Base-by-base conservation (phyloP, 2,888 invertebrate genomes). In the Rhagophthalmus giganteus region DNA sequence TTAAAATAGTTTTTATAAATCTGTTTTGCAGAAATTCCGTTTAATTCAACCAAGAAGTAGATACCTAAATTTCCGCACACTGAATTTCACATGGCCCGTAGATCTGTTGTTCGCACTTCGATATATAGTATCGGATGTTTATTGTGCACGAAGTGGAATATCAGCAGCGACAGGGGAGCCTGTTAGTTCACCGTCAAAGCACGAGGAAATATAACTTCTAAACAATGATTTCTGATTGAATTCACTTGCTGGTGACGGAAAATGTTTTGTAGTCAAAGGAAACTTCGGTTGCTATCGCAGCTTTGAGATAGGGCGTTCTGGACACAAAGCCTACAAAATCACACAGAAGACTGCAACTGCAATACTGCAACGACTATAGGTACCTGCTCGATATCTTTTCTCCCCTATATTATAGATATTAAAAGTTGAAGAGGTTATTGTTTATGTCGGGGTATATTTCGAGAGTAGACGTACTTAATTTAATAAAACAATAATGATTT, bases 201-300 rank as follows among this genome's bases (percentile, higher is more conserved):
- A 24, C n/a, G 54, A 59, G 57, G 60, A 61, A 59, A 57, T 58
- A 56, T 58, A 61, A 59, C 56, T 61, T 58, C 56, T 53, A 57
- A 61, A 61, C 61, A 61, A 61, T 59, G 58, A 59, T 58, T 47
- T 47, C 59, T 61, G 61, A 61, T 61, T 61, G 61, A 61, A 61
- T 61, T 59, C 59, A 50, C 52, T 48, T 40, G 37, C 45, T 41
- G 51, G 54, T 38, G 42, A 39, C 55, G 30, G 46, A 31, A 46
- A 40, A 24, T 14, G 26, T 13, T 45, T 45, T 48, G 31, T 39
- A 28, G 10, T 38, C 44, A 24, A 40, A 37, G 47, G 33, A 39
- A 35, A 39, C 33, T 4, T 5, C 26, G 48, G 40, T 48, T 42
- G 50, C 50, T 44, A 50, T 50, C 33, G 38, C 26, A 38, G 25